Evolutionary conservation across 2,797 vertebrate genomes (phyloP).

Genomic region (Coregonus ussuriensis): DNA sequence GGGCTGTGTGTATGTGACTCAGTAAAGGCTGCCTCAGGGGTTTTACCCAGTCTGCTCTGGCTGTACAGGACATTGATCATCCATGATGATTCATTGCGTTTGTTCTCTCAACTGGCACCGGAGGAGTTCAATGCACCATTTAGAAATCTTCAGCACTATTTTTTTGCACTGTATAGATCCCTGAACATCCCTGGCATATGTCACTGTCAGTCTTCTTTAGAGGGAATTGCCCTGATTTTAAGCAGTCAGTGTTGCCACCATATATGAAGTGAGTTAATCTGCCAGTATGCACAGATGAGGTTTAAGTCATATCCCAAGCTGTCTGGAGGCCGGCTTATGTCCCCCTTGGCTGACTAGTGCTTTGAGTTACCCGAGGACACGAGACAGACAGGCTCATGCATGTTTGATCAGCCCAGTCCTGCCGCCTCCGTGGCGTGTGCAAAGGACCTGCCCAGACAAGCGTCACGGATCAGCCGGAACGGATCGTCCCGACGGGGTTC

Average conservation of each 20-base stretch:
- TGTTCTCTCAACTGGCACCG: constrained; percentile 3
- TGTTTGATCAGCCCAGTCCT: constrained; percentile 5
- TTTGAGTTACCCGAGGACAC: not conserved
- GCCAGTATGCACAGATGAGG: not conserved
- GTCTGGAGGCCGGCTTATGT: not conserved
- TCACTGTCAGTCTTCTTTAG: not conserved
- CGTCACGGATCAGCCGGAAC: constrained; percentile 8
- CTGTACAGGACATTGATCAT: constrained; percentile 6
- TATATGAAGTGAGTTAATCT: not conserved
- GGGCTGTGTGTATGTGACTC: not conserved
- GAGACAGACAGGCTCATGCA: constrained; percentile 9
- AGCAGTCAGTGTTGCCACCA: not conserved
- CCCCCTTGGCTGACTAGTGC: not conserved
- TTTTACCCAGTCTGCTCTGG: constrained; percentile 5
- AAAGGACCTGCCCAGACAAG: not conserved
- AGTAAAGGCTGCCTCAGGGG: not conserved
- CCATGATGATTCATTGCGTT: not conserved
- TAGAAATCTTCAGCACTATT: not conserved
- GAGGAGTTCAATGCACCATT: not conserved
- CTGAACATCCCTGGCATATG: not conserved
- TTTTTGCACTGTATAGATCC: not conserved
- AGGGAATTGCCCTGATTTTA: not conserved
- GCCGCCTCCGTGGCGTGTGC: not conserved
- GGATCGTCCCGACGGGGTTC: constrained; percentile 7
- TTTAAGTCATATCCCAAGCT: not conserved